Evolutionary conservation across 2,888 invertebrate species (phyloP), one percentile per base, ranked within the genome.

Genomic region (Polia nebulosa): DNA sequence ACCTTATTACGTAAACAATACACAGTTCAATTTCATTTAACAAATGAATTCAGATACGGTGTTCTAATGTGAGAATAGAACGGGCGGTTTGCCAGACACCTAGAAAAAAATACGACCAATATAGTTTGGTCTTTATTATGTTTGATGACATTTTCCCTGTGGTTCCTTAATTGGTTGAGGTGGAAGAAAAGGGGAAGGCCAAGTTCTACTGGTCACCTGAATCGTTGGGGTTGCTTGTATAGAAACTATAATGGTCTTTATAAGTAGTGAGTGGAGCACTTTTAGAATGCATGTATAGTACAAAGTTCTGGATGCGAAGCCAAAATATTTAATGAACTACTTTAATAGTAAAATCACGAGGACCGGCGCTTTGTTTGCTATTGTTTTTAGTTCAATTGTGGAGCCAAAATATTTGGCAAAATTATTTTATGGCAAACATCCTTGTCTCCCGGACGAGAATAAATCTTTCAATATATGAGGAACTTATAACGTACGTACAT

Each of bases 71-170:
- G 5, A 58, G 59, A 60, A 55, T 27, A 25, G 2, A 56, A 27
- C 45, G 55, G 82, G 84, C 79, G 39, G 3, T n/a, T 22, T 73
- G 84, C 82, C 82, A 82, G 69, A 57, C 61, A 72, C 47, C 51
- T 62, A 68, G 64, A 64, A 61, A 76, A 69, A 68, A 22, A 15
- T 17, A 36, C 2, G 25, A 45, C 76, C 65, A 72, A 65, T 72
- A 44, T 65, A 61, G 34, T 6, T 67, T 53, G 69, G 8, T 59
- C 78, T 83, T 52, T 63, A 62, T 44, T n/a, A 41, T 25, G 20
- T 51, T 75, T 39, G 22, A 20, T 60, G 20, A 53, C n/a, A 39
- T 34, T 67, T 45, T 39, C 47, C 22, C 55, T 8, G 3, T 45
- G 13, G 9, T 17, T 0, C 11, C 29, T 15, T 11, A 58, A 52